Base-by-base conservation (phyloP, 2,888 invertebrate genomes). In the Criorhina ranunculi region DNA sequence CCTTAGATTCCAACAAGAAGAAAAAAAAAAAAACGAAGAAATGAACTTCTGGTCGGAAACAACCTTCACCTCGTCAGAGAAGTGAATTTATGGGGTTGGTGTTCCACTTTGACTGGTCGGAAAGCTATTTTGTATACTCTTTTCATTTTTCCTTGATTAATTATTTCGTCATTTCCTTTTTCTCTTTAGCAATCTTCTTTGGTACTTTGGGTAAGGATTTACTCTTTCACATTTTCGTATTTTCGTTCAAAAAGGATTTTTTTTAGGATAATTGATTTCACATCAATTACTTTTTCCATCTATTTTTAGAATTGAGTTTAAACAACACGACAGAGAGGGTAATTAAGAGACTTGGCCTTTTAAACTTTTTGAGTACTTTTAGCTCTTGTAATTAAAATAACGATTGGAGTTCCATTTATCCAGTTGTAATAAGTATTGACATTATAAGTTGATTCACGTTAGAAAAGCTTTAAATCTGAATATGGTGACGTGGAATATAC, bases 21-120 rank as follows among this genome's bases (percentile, higher is more conserved):
- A 35, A 60, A 11, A 44, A 44, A 57, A 9, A 11, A 12, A 12
- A 64, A 51, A 59, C 12, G 46, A 40, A 64, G 64, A 57, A 79
- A 66, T 29, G n/a, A 59, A 44, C 64, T 72, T 44, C 37, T 46
- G 44, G 59, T 60, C 60, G 72, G 33, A 59, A 77, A 53, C 72
- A 82, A 77, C 82, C 82, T 82, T 82, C 82, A 82, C 82, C 77
- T 72, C 77, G 44, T 72, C 60, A 59, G 77, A 31, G 31, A 46
- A 53, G 44, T 60, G 77, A 66, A 82, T 77, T 72, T 72, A 72
- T 66, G 72, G 77, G 66, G 77, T 66, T 77, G 64, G 70, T 77
- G 82, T 40, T 77, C 82, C 33, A 82, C 82, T 82, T 82, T 72
- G 66, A 60, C 82, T 44, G 40, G 59, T 46, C 40, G 59, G 59